Evolutionary conservation across 2,113 vertebrate genomes (phyloP), one percentile per base, ranked within the genome.

Genomic region (Lethenteron camtschaticum): DNA sequence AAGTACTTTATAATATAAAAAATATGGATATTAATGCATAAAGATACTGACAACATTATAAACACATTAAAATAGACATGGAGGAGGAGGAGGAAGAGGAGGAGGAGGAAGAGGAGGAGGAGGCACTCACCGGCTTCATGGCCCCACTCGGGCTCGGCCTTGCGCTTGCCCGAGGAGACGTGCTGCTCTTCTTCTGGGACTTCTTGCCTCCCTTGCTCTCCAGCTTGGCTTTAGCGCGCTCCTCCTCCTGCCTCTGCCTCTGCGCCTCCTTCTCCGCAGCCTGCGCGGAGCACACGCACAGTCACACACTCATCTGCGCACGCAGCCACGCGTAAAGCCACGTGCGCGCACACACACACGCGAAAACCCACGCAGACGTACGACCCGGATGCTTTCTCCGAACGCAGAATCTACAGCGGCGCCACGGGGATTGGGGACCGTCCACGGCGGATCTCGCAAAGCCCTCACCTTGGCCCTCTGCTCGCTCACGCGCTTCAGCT

Each of bases 241-340:
- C 87, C 12, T 87, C 87, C 69, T 90, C 88, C 68, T 86, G 87
- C 69, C 81, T 85, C n/a, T 78, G 81, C 2, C 80, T 73, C 68
- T 78, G 78, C 14, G 90, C 90, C 78, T 96, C 90, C 77, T 90
- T 96, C 79, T 83, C 83, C 1, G 87, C 89, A 63, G 77, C 86
- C 94, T 99, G 68, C 3, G 72, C 73, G 76, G 1, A 7, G 41
- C 7, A 41, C 41, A 41, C 6, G 41, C 41, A 41, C 41, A 41
- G 41, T 41, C 41, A 7, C 6, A 41, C 41, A 41, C 41, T 41
- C 41, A 41, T 7, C 41, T 41, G 41, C 41, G 6, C 41, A 41
- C 41, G 41, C 41, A 41, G 41, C 41, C 41, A 41, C 41, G 6
- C 6, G 41, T 41, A 41, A 41, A 41, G 41, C 41, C 41, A 41